Percentiles rank a stretch among this genome's conserved stretches.
Conservation (phyloP, 1,140 invertebrate genomes). For the Zaprionus nigranus region DNA sequence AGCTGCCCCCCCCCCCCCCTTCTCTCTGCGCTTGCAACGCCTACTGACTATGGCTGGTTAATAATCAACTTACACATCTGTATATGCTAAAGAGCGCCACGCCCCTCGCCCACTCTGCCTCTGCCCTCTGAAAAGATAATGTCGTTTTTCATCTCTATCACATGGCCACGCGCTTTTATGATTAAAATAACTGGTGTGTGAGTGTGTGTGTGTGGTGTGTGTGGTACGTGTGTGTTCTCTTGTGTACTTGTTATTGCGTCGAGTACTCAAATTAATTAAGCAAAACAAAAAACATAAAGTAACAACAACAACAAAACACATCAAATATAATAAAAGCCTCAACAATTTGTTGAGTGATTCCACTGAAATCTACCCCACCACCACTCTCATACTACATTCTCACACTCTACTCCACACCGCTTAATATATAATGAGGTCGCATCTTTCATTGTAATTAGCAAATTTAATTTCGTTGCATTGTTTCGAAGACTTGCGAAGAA, state of each 20-base stretch:
- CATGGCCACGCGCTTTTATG: constrained; percentile 74
- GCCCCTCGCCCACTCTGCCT: neutral
- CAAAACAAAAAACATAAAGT: constrained; percentile 54
- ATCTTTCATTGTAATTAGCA: constrained; percentile 39
- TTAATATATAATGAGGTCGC: neutral
- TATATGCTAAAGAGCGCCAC: constrained; percentile 37
- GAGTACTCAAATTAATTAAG: constrained; percentile 74
- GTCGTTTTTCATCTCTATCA: constrained; percentile 60
- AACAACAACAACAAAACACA: constrained; percentile 39
- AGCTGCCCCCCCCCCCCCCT: no score
- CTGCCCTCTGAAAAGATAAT: constrained; percentile 46
- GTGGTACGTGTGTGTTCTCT: neutral
- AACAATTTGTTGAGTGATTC: constrained; percentile 54
- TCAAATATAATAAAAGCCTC: constrained; percentile 75
- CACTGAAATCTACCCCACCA: neutral
- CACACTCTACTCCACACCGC: neutral
- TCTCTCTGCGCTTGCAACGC: neutral
- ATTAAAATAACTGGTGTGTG: constrained; percentile 64
- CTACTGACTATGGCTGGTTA: constrained; percentile 50
- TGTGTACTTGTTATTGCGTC: constrained; percentile 18
- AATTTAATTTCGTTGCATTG: constrained; percentile 38
- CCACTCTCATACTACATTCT: neutral
- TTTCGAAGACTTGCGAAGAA: constrained; percentile 20
- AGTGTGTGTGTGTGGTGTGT: neutral
- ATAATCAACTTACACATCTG: constrained; percentile 77